Percentiles rank a stretch among this genome's conserved stretches.
Evolutionary conservation across 2,888 invertebrate species (phyloP).

Genomic region (Rotaria socialis): DNA sequence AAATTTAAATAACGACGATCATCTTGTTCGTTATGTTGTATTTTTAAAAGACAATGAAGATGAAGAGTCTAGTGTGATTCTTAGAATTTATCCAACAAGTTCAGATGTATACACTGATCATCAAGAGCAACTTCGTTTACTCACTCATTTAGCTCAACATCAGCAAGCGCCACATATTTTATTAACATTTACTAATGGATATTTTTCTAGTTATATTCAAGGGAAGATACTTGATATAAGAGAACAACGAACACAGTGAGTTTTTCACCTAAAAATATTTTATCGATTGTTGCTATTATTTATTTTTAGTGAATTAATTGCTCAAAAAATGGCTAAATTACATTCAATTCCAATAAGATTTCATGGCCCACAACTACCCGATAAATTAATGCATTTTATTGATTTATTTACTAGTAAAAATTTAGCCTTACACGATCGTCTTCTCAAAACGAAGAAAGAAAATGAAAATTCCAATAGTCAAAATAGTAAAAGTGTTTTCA

Average conservation of each 20-base stretch:
- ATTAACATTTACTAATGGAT: neutral
- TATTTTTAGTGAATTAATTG: neutral
- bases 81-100: neutral
- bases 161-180: neutral
- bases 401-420: neutral
- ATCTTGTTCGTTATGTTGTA: neutral
- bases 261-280: neutral
- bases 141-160: neutral
- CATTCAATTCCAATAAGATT: neutral
- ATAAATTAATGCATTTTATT: neutral
- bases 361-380: neutral
- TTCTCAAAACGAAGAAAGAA: neutral
- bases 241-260: neutral
- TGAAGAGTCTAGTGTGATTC: neutral
- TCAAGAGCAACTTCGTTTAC: neutral
- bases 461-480: neutral
- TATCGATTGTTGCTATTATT: neutral
- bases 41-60: neutral
- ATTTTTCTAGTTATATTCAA: neutral
- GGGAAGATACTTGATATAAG: neutral
- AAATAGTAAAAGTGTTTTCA: neutral
- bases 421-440: neutral
- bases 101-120: neutral
- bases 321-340: neutral
- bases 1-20: neutral